Conservation (phyloP, 2,888 invertebrate species). For the Hylaea fasciaria region DNA sequence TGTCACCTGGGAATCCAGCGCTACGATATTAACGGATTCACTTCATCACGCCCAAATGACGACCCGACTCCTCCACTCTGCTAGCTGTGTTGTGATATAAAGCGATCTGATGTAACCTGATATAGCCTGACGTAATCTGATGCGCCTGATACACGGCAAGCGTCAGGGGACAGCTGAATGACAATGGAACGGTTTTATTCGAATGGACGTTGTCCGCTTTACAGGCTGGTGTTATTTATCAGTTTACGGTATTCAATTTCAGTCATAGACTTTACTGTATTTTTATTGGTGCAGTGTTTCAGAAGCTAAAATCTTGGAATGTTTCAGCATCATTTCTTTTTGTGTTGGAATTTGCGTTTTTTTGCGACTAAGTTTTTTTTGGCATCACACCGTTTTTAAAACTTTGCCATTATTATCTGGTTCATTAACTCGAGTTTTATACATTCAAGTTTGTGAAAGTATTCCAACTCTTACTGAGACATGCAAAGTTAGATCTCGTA, state of each 20-base stretch:
- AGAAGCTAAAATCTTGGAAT: not conserved
- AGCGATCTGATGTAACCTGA: not conserved
- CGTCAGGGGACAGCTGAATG: conserved; percentile 20
- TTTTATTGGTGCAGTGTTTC: not conserved
- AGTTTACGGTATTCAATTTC: not conserved
- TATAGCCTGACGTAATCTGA: not conserved
- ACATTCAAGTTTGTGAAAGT: no score
- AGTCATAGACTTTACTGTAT: conserved; percentile 25
- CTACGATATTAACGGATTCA: conserved; percentile 49
- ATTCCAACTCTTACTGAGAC: no score
- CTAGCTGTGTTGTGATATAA: conserved; percentile 19
- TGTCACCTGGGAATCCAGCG: conserved; percentile 45
- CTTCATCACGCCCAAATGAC: conserved; percentile 51
- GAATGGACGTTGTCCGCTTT: conserved; percentile 6
- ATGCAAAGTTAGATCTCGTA: no score
- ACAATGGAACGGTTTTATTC: conserved; percentile 25
- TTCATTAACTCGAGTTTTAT: no score
- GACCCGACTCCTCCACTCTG: conserved; percentile 39
- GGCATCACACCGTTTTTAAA: no score
- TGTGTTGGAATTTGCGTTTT: no score
- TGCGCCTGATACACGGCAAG: not conserved
- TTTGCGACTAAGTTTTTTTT: no score
- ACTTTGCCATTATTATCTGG: no score
- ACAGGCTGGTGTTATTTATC: not conserved
- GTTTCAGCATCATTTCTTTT: not conserved